A percentile compares a stretch with the other conserved stretches of the same genome.
These are phyloP conservation scores for Pocillopora verrucosa DNA, from an alignment of 64 coral and sea anemone species.

Conservation along the genomic window DNA sequence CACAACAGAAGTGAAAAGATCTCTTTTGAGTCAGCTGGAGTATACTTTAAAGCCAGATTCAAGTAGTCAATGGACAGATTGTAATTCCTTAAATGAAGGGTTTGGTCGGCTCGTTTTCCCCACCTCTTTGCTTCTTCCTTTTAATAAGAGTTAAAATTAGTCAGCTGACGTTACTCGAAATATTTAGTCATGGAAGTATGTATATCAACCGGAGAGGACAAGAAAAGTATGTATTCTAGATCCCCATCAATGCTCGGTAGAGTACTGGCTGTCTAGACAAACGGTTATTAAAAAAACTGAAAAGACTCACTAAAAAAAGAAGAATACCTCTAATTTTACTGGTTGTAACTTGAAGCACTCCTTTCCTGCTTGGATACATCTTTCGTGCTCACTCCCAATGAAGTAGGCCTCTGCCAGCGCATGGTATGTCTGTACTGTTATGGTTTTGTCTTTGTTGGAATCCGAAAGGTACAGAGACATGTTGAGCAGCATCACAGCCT, in stretches of 20 bases:
- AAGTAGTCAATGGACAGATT: not conserved
- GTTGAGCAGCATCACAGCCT: constrained; percentile 10
- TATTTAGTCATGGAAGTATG: not conserved
- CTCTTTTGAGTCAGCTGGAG: not conserved
- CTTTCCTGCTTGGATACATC: not conserved
- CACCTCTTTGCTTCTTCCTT: constrained; percentile 33
- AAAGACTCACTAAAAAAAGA: not conserved
- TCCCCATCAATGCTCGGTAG: no score
- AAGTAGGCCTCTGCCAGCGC: constrained; percentile 23
- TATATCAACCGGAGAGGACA: no score
- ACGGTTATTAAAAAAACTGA: no score
- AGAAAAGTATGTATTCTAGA: no score
- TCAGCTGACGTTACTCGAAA: not conserved
- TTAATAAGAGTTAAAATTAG: not conserved
- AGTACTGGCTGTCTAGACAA: no score
- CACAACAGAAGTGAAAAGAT: constrained; percentile 19
- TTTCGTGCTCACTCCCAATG: not conserved
- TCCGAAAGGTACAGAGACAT: constrained; percentile 20
- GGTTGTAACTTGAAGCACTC: constrained; percentile 13
- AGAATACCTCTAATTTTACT: constrained; percentile 22
- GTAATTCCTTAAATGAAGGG: not conserved
- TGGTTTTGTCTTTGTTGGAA: not conserved
- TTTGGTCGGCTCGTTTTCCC: not conserved
- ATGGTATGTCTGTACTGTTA: not conserved
- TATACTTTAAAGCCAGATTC: constrained; percentile 19